Conservation (phyloP, 2,888 invertebrate genomes). For the Athetis lepigone region DNA sequence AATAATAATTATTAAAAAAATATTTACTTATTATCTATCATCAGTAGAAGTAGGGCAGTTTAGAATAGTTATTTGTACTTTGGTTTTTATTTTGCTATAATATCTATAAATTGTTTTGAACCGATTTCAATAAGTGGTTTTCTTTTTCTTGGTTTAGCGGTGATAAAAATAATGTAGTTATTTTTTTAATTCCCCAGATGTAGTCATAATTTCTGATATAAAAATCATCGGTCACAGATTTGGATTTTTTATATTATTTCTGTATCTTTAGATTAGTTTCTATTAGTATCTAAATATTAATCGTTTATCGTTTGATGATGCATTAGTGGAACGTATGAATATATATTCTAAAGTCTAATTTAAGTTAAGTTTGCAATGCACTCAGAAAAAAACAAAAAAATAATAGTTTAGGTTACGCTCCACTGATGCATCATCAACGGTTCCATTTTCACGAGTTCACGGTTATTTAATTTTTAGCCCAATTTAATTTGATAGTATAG, state of each 20-base stretch:
- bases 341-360: slow-evolving; percentile 8
- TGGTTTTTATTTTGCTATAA: slow-evolving; percentile 4
- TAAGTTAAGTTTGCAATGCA: not conserved
- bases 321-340: slow-evolving; percentile 11
- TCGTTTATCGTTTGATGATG: slow-evolving; percentile 22
- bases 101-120: not conserved
- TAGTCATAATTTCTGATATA: not conserved
- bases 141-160: not conserved
- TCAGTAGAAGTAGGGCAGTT: slow-evolving; percentile 4
- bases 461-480: slow-evolving; percentile 14
- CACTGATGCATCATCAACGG: slow-evolving; percentile 17
- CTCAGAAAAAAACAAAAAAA: not conserved
- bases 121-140: not conserved
- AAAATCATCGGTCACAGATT: not conserved
- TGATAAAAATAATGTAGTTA: not conserved
- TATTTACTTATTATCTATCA: not conserved
- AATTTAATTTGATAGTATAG: slow-evolving; percentile 6
- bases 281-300: not conserved
- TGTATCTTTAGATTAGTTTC: not conserved
- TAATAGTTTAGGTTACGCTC: not conserved
- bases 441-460: slow-evolving; percentile 39
- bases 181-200: not conserved
- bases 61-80: slow-evolving; percentile 8
- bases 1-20: slow-evolving; percentile 9
- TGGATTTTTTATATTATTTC: not conserved